These are phyloP conservation scores for Oxystoma pomonae DNA, from an alignment of 2,888 invertebrate species.

Conservation along the genomic window DNA sequence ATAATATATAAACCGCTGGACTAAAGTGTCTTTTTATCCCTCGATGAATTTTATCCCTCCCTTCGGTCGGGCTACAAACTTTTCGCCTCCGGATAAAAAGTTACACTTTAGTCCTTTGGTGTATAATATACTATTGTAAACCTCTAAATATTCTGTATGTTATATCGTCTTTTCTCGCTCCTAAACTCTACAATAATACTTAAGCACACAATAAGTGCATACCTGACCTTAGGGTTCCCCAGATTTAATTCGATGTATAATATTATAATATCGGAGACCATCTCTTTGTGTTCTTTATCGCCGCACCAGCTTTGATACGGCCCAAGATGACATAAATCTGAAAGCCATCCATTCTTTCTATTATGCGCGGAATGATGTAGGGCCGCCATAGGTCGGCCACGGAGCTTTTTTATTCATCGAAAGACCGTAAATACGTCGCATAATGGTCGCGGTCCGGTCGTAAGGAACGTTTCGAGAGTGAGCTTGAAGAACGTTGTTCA, in stretches of 20 bases:
- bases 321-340: conserved; percentile 48
- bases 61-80: too few species aligned
- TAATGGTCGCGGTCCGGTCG: conserved; percentile 35
- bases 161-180: background rate
- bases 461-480: conserved; percentile 8
- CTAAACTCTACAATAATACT: background rate
- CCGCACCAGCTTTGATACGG: conserved; percentile 42
- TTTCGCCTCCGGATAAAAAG: too few species aligned
- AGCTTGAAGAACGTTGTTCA: background rate
- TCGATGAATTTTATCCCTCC: too few species aligned
- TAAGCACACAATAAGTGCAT: background rate
- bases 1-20: too few species aligned
- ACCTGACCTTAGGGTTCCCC: background rate
- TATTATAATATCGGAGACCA: conserved; percentile 33
- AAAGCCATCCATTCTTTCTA: conserved; percentile 46
- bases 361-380: conserved; percentile 46
- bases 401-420: conserved; percentile 37
- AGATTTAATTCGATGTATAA: conserved; percentile 24
- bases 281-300: conserved; percentile 40
- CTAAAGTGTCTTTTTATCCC: too few species aligned
- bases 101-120: too few species aligned
- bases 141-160: too few species aligned
- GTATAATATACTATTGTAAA: too few species aligned
- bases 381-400: conserved; percentile 34
- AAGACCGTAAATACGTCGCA: conserved; percentile 38